Evolutionary conservation across 2,888 invertebrate species (phyloP).

Genomic region (Andricus quercusramuli): DNA sequence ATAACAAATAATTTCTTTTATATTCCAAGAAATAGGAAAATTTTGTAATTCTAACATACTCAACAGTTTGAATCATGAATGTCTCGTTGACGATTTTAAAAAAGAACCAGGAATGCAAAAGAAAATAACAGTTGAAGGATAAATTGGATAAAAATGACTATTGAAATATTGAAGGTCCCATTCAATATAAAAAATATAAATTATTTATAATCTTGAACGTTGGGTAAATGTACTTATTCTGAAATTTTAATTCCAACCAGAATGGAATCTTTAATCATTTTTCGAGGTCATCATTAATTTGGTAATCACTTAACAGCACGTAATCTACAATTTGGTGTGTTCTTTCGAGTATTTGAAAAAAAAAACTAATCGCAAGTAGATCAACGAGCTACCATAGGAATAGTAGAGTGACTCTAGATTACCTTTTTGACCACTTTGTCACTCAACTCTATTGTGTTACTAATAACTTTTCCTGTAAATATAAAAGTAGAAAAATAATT

Average conservation of each 20-base stretch:
- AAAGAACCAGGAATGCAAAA: neutral
- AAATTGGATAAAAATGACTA: neutral
- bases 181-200: neutral
- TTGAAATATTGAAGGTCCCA: neutral
- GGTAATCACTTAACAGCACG: neutral
- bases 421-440: conserved; percentile 35
- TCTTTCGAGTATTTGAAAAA: neutral
- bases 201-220: neutral
- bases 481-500: neutral
- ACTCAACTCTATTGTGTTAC: conserved; percentile 38
- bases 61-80: neutral
- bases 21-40: neutral
- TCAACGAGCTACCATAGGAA: conserved; percentile 36
- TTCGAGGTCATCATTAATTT: neutral
- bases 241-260: neutral
- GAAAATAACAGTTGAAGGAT: neutral
- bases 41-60: neutral
- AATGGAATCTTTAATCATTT: neutral
- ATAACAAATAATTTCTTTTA: neutral
- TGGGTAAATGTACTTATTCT: neutral
- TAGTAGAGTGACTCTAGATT: conserved; percentile 25
- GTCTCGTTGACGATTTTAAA: conserved; percentile 13
- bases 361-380: conserved; percentile 38
- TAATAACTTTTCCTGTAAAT: conserved; percentile 56
- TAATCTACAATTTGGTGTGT: conserved; percentile 12